Base-by-base conservation (phyloP, 2,113 vertebrate genomes). In the Rhizomys pruinosus region DNA sequence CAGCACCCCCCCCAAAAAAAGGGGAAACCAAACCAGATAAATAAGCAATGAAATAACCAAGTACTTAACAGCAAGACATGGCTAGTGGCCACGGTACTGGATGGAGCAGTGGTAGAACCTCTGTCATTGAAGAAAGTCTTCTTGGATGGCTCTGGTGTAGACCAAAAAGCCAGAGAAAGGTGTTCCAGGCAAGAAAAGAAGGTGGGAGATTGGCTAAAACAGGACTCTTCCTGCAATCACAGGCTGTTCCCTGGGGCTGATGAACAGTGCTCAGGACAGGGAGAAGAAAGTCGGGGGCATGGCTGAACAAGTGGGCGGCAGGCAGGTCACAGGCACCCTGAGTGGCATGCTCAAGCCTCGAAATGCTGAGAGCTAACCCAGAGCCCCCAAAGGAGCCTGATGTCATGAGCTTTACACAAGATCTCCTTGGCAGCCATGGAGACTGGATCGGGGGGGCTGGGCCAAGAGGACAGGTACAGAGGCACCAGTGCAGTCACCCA, bases 381-480 rank as follows among this genome's bases (percentile, higher is more conserved):
- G 91, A 90, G 59, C 73, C 71, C 78, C 90, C 32, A 84, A 34
- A 88, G 91, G 81, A 92, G 78, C 78, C 82, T 64, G 32, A 81
- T 92, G 86, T 92, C 88, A 77, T 90, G 69, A 7, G 59, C 69
- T 85, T 93, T 90, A 93, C 82, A 76, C 89, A 55, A 86, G 86
- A 32, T 64, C 55, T 88, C 61, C 37, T 68, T 87, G 88, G 85
- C 85, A 77, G 47, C 22, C 4, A 1, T 37, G 68, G 72, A 71
- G 63, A 69, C 52, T 85, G 19, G 55, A 85, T 92, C 9, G 27
- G 52, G 44, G 68, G 63, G 63, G 20, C 63, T 55, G 29, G n/a
- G 22, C 23, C 52, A 15, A 39, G 81, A 57, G 69, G 79, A 17
- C 32, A n/a, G 8, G 27, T 17, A 55, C 13, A 12, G 34, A 96